Conservation (phyloP, 2,113 vertebrate genomes). For the Mustela nigripes region DNA sequence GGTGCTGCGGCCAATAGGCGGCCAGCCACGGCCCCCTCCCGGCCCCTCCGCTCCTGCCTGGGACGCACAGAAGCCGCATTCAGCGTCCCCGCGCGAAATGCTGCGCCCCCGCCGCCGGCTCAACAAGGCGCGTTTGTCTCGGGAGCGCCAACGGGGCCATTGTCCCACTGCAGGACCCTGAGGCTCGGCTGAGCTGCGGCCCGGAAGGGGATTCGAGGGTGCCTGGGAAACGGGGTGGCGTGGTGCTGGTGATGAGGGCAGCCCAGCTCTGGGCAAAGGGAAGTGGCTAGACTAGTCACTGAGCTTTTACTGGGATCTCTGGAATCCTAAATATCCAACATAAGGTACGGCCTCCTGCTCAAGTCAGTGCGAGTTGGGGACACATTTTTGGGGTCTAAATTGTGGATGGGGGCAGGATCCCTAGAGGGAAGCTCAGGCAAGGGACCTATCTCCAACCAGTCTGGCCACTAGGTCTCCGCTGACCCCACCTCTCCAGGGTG, state of each 20-base stretch:
- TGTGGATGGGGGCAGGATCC: background rate
- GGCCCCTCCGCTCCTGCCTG: background rate
- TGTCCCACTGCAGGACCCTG: slow-evolving; percentile 63
- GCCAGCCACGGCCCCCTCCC: background rate
- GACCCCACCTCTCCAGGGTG: background rate
- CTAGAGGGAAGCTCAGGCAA: background rate
- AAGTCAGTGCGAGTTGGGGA: background rate
- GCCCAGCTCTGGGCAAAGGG: background rate
- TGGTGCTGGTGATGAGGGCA: slow-evolving; percentile 22
- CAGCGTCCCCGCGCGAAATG: slow-evolving; percentile 5
- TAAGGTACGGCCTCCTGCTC: background rate
- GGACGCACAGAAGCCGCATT: slow-evolving; percentile 79
- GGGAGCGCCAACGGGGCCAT: slow-evolving; percentile 71
- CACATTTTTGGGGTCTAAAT: background rate
- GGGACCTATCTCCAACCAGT: background rate
- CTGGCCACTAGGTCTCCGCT: background rate
- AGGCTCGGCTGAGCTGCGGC: slow-evolving; percentile 33
- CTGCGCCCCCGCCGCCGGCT: slow-evolving; percentile 72
- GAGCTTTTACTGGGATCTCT: background rate
- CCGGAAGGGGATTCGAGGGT: slow-evolving; percentile 43
- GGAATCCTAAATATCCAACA: background rate
- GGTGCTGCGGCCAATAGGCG: slow-evolving; percentile 51
- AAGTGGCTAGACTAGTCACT: background rate
- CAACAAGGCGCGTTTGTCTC: slow-evolving; percentile 82
- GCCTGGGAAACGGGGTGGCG: slow-evolving; percentile 54